These are phyloP conservation scores for Phoenicopterus ruber DNA, from an alignment of 2,113 vertebrate genomes.

Conservation along the genomic window DNA sequence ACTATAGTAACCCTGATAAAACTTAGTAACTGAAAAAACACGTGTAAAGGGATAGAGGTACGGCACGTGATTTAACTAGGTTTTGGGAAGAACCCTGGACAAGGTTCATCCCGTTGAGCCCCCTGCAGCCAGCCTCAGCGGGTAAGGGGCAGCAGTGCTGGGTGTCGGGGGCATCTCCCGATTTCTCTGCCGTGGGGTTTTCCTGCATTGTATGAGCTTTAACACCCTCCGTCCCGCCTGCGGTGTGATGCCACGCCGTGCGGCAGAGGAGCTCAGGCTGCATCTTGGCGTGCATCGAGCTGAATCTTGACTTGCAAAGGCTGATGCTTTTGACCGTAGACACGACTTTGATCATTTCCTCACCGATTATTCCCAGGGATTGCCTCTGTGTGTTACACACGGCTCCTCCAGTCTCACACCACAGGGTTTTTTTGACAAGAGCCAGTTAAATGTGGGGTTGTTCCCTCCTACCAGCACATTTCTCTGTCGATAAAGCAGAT, in stretches of 20 bases:
- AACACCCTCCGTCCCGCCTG: accelerated
- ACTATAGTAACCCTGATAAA: not conserved
- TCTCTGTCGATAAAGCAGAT: not conserved
- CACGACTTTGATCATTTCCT: not conserved
- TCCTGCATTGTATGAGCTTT: not conserved
- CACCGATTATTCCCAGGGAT: not conserved
- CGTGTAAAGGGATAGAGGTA: not conserved
- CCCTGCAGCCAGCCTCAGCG: not conserved
- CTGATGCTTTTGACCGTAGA: not conserved
- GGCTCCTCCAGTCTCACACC: not conserved
- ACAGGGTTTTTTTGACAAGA: not conserved
- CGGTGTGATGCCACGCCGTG: not conserved
- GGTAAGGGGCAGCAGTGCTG: not conserved
- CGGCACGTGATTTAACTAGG: not conserved
- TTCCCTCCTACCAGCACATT: not conserved
- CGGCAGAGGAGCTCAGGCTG: not conserved
- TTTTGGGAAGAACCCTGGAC: not conserved
- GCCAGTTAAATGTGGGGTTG: not conserved
- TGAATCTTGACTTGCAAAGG: not conserved
- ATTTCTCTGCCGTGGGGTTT: not conserved
- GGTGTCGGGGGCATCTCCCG: not conserved
- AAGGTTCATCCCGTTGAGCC: not conserved
- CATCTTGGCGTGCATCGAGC: not conserved
- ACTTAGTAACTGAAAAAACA: not conserved
- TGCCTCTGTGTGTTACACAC: not conserved